phyloP scores from a whole-genome alignment of 2,888 invertebrate species.

The Brachylomia viminalis region DNA sequence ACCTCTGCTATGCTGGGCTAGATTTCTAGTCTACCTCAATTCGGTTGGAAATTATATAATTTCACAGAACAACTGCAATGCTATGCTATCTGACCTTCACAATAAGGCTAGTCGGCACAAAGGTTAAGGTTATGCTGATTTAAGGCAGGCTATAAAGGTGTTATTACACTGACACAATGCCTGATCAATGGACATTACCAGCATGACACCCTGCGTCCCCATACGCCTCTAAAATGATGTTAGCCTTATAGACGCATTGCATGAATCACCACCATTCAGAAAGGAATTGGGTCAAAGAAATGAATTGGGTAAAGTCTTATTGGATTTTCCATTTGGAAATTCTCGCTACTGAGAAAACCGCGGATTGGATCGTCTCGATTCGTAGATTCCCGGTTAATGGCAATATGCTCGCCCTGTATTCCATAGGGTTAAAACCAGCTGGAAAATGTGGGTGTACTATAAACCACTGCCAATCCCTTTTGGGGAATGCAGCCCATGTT shows the following conservation, averaged over 20 bases:
- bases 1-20: not conserved
- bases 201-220: not conserved
- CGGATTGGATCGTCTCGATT: not conserved
- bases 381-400: not conserved
- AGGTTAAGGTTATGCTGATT: not conserved
- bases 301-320: too few species aligned
- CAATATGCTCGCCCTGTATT: not conserved
- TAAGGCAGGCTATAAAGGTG: too few species aligned
- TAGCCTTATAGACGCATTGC: not conserved
- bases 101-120: not conserved
- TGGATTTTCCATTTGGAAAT: not conserved
- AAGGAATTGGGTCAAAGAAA: too few species aligned
- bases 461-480: not conserved
- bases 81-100: conserved; percentile 28
- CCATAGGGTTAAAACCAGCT: not conserved
- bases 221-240: not conserved
- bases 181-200: not conserved
- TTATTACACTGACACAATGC: not conserved
- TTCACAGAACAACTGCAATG: conserved; percentile 37
- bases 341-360: not conserved
- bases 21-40: not conserved
- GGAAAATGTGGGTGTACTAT: not conserved
- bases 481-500: not conserved
- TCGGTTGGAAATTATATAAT: conserved; percentile 3
- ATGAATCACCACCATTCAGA: too few species aligned